Conservation (phyloP, 2,113 vertebrate genomes). For the Nothocercus nigrocapillus region DNA sequence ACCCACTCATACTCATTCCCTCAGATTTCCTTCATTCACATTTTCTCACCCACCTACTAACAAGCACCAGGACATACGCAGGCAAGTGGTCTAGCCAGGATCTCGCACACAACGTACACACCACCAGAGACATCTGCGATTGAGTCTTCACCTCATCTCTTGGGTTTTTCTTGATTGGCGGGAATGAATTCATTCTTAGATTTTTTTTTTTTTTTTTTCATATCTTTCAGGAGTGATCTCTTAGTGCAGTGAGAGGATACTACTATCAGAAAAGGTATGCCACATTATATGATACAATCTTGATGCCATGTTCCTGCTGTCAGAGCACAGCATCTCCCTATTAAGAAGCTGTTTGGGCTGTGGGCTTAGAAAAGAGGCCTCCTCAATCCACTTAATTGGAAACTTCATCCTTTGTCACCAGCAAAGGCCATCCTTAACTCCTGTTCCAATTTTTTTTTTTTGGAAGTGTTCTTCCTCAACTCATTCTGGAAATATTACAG, state of each 20-base stretch:
- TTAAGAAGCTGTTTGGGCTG: neutral
- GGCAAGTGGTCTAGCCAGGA: neutral
- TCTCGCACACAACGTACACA: neutral
- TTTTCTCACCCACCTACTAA: neutral
- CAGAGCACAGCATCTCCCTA: neutral
- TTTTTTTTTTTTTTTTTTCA: neutral
- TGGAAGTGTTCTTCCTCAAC: neutral
- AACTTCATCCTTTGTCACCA: neutral
- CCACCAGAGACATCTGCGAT: neutral
- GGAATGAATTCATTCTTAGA: neutral
- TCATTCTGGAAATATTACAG: neutral
- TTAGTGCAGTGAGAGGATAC: neutral
- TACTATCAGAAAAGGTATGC: neutral
- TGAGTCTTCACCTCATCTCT: neutral
- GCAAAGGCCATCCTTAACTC: neutral
- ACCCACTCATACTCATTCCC: neutral
- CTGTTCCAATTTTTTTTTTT: neutral
- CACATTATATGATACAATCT: accelerated
- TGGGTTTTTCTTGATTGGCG: neutral
- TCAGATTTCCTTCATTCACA: neutral
- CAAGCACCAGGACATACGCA: neutral
- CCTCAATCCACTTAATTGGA: neutral
- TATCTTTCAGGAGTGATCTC: neutral
- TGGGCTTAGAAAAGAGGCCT: neutral
- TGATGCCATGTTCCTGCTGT: neutral